Conservation (phyloP, 2,888 invertebrate genomes). For the Beris chalybata region DNA sequence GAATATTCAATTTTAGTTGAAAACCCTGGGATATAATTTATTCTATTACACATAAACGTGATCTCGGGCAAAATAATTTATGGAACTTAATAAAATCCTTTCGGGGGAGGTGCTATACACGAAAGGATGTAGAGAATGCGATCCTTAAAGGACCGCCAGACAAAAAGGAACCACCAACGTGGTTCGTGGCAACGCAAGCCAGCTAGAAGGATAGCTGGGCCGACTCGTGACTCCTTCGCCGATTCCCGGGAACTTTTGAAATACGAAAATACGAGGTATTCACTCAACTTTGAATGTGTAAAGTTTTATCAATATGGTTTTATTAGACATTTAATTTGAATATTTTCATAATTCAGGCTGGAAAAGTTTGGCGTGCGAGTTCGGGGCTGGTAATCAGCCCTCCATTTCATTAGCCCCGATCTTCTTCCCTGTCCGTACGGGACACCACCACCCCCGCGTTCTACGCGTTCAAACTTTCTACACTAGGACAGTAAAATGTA, state of each 20-base stretch:
- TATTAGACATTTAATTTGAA: slow-evolving; percentile 37
- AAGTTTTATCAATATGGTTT: slow-evolving; percentile 39
- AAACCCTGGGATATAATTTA: slow-evolving; percentile 33
- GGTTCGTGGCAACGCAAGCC: not conserved
- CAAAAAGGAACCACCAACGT: too few species aligned
- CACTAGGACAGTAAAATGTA: slow-evolving; percentile 10
- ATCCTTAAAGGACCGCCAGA: too few species aligned
- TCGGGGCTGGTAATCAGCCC: too few species aligned
- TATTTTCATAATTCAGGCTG: slow-evolving; percentile 33
- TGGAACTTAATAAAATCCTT: slow-evolving; percentile 36
- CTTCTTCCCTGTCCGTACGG: too few species aligned
- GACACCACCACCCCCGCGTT: too few species aligned
- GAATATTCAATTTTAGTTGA: slow-evolving; percentile 34
- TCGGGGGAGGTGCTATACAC: not conserved
- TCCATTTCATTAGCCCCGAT: too few species aligned
- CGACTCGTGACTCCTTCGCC: not conserved
- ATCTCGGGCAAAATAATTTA: slow-evolving; percentile 34
- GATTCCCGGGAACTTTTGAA: slow-evolving; percentile 9
- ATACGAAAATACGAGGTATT: slow-evolving; percentile 28
- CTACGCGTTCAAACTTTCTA: too few species aligned
- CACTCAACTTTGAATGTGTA: slow-evolving; percentile 35
- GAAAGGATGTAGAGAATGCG: too few species aligned
- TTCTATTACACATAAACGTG: slow-evolving; percentile 35
- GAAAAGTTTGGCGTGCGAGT: slow-evolving; percentile 28
- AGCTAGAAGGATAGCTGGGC: not conserved